A percentile compares a stretch with the other conserved stretches of the same genome.
Evolutionary conservation across 2,888 invertebrate species (phyloP).

Genomic region (Drosophila subquinaria): DNA sequence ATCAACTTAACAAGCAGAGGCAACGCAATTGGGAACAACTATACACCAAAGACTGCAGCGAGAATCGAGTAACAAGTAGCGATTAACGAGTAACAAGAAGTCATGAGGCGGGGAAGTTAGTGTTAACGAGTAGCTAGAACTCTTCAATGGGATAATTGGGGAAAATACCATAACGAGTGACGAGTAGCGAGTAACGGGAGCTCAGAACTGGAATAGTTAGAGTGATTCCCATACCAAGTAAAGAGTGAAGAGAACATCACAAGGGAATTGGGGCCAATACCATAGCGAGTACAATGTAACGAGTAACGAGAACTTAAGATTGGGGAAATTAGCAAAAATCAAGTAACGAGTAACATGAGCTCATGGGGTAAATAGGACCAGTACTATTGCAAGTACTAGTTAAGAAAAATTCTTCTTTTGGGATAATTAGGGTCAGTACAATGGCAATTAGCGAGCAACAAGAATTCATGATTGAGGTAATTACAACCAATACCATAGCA

Average conservation of each 20-base stretch:
- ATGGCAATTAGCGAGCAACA: not conserved
- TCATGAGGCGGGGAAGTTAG: not conserved
- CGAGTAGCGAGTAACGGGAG: not conserved
- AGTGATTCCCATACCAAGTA: not conserved
- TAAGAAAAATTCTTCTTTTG: not conserved
- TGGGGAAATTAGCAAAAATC: not conserved
- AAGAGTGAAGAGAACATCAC: not conserved
- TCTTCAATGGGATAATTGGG: not conserved
- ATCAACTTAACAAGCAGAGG: slow-evolving; percentile 7
- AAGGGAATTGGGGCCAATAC: not conserved
- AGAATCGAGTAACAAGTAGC: slow-evolving; percentile 4
- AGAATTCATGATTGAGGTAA: not conserved
- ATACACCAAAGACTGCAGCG: not conserved
- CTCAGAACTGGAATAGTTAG: not conserved
- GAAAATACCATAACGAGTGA: not conserved
- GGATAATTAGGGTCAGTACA: not conserved
- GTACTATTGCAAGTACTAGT: not conserved
- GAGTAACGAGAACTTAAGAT: not conserved
- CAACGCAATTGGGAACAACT: not conserved
- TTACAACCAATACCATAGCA: not conserved
- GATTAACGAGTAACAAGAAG: not conserved
- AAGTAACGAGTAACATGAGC: not conserved
- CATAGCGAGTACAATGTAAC: not conserved
- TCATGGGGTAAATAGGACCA: not conserved
- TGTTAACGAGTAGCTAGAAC: not conserved